Percentiles rank a stretch among this genome's conserved stretches.
Conservation (phyloP, 1,140 invertebrate genomes). For the Cryptotermes secundus region DNA sequence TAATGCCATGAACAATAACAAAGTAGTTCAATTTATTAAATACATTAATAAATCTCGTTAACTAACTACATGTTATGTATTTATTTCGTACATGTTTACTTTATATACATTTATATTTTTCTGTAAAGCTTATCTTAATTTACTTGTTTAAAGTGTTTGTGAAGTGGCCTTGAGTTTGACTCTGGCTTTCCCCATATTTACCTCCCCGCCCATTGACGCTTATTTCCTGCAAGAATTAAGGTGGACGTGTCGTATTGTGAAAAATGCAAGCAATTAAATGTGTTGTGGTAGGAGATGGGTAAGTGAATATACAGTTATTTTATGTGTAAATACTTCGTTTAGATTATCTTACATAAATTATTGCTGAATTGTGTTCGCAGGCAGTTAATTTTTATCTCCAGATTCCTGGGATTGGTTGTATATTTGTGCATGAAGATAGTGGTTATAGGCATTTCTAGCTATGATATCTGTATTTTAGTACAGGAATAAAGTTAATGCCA, state of each 20-base stretch:
- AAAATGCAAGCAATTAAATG: constrained; percentile 93
- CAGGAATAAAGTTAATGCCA: background rate
- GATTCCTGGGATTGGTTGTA: background rate
- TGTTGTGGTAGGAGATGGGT: constrained; percentile 93
- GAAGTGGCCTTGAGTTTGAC: constrained; percentile 21
- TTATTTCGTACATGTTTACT: background rate
- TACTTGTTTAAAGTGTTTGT: background rate
- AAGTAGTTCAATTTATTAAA: background rate
- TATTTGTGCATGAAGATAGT: background rate
- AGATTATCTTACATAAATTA: no score
- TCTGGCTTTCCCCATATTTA: constrained; percentile 26
- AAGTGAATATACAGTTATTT: constrained; percentile 48
- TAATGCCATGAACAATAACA: background rate
- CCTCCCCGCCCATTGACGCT: constrained; percentile 38
- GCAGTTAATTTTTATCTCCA: background rate
- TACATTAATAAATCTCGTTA: no score
- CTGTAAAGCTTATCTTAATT: background rate
- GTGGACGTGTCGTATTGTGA: constrained; percentile 24
- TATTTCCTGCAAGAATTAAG: constrained; percentile 31
- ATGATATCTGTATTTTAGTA: background rate
- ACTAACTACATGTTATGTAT: background rate
- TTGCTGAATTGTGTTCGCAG: no score
- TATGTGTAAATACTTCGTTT: no score
- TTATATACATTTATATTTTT: background rate
- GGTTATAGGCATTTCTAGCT: background rate